Percentiles rank a stretch among this genome's conserved stretches.
Evolutionary conservation across 2,797 vertebrate species (phyloP).

Genomic region (Enteromius mattozi): DNA sequence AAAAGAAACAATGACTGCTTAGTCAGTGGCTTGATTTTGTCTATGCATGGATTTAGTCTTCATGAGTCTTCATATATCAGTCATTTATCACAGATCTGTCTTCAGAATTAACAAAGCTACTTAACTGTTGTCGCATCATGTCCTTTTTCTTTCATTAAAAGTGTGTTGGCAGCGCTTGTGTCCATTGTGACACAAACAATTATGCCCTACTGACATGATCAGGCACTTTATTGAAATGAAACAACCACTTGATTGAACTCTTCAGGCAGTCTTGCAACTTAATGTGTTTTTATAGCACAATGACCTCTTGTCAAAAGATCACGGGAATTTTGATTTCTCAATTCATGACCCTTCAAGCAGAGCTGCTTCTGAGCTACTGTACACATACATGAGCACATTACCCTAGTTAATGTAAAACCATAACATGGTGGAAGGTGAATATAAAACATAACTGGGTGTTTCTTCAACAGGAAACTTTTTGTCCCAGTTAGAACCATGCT

Average conservation of each 20-base stretch:
- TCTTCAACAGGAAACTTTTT: not conserved
- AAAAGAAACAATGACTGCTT: not conserved
- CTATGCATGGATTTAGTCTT: not conserved
- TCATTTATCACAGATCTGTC: not conserved
- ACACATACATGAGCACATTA: slow-evolving; percentile 15
- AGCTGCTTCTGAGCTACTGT: slow-evolving; percentile 24
- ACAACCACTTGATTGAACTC: not conserved
- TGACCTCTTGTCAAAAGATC: not conserved
- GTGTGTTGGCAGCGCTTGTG: not conserved
- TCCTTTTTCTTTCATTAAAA: not conserved
- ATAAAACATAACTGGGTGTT: slow-evolving; percentile 11
- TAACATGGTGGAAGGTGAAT: not conserved
- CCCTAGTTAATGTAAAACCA: slow-evolving; percentile 37
- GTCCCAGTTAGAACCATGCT: not conserved
- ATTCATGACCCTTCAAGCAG: slow-evolving; percentile 18
- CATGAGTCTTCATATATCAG: not conserved
- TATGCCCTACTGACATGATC: not conserved
- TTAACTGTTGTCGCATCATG: not conserved
- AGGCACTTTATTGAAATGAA: not conserved
- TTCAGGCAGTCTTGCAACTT: not conserved
- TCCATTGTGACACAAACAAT: not conserved
- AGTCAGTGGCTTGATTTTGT: not conserved
- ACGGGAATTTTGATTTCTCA: not conserved
- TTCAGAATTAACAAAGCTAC: not conserved
- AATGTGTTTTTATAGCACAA: not conserved